These are phyloP conservation scores for Tipula helvola DNA, from an alignment of 2,888 invertebrate species.

Conservation along the genomic window DNA sequence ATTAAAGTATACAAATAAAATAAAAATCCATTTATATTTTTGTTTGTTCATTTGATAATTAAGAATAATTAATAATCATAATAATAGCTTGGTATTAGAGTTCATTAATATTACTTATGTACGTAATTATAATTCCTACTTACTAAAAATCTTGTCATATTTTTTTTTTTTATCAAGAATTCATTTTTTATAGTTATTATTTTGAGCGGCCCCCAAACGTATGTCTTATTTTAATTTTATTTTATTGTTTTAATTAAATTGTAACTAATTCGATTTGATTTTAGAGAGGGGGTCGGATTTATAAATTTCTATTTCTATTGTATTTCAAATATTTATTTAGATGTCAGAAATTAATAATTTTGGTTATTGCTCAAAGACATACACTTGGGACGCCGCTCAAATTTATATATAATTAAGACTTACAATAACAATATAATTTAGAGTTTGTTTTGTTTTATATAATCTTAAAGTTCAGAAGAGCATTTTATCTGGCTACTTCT, in stretches of 20 bases:
- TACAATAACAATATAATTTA: conserved; percentile 10
- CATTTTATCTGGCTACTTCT: conserved; percentile 7
- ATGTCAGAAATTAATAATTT: not conserved
- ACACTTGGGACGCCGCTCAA: not conserved
- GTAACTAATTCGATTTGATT: not conserved
- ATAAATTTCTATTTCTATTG: not conserved
- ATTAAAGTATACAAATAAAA: not conserved
- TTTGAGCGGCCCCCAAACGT: not conserved
- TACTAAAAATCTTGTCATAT: conserved; percentile 16
- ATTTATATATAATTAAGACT: not conserved
- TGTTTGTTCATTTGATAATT: conserved; percentile 9
- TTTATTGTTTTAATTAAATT: not conserved
- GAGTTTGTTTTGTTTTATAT: not conserved
- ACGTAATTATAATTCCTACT: conserved; percentile 21
- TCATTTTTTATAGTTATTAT: conserved; percentile 10
- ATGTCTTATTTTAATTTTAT: not conserved
- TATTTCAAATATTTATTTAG: not conserved
- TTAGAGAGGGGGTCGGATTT: not conserved
- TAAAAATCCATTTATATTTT: conserved; percentile 12
- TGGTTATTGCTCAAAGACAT: not conserved
- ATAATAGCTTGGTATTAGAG: conserved; percentile 19
- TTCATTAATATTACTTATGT: conserved; percentile 21
- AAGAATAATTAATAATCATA: conserved; percentile 11
- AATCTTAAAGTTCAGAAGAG: conserved; percentile 8
- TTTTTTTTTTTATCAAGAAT: not conserved